Evolutionary conservation across 2,888 invertebrate genomes (phyloP).

Genomic region (Drosophila anceps): DNA sequence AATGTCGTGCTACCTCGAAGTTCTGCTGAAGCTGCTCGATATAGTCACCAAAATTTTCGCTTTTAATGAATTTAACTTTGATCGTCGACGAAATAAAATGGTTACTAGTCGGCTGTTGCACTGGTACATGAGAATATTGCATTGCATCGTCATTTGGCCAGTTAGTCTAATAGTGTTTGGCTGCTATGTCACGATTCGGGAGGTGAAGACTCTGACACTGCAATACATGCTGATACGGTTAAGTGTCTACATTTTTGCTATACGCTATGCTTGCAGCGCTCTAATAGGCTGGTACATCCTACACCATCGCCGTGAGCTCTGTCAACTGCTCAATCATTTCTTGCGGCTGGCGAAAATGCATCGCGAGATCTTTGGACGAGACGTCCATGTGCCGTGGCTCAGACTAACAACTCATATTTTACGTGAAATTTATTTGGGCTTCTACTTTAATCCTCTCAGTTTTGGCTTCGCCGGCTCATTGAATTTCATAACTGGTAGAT

Average conservation of each 20-base stretch:
- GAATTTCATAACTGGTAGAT: neutral
- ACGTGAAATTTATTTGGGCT: neutral
- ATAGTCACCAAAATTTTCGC: slow-evolving; percentile 2
- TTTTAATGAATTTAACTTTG: slow-evolving; percentile 8
- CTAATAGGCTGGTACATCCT: neutral
- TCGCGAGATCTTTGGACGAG: slow-evolving; percentile 1
- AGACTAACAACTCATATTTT: neutral
- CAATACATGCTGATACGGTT: neutral
- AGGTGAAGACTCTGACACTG: neutral
- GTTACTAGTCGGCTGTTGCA: slow-evolving; percentile 3
- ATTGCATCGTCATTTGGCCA: slow-evolving; percentile 1
- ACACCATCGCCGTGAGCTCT: neutral
- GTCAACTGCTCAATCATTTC: neutral
- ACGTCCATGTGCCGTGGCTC: slow-evolving; percentile 2
- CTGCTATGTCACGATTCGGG: neutral
- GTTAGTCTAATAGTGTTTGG: no score
- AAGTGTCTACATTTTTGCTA: accelerated
- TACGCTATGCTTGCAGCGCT: neutral
- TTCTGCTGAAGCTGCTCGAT: neutral
- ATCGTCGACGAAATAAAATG: neutral
- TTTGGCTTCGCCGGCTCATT: no score
- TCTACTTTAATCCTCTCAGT: neutral
- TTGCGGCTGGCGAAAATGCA: neutral
- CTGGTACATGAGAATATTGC: neutral
- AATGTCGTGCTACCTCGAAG: slow-evolving; percentile 1